A percentile compares a stretch with the other conserved stretches of the same genome.
These are phyloP conservation scores for Coleophora deauratella DNA, from an alignment of 2,888 invertebrate genomes.

Conservation along the genomic window DNA sequence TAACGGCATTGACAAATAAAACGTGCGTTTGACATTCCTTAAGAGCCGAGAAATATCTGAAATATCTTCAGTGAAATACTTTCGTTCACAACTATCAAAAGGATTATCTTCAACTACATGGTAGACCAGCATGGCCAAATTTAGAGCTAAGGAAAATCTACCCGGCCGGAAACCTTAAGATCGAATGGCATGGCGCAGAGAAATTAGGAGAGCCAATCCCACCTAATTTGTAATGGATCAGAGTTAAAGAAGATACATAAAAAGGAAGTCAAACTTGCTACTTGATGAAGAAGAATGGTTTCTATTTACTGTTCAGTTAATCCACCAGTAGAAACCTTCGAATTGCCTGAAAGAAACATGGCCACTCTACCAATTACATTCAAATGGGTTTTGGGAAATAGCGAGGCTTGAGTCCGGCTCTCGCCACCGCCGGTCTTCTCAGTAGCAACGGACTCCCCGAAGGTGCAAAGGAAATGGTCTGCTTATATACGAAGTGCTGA, in stretches of 20 bases:
- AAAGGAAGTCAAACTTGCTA: conserved; percentile 69
- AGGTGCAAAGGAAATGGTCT: fast-evolving
- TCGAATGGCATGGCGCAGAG: too few relatives aligned
- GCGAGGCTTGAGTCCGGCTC: conserved; percentile 66
- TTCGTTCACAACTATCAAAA: too few relatives aligned
- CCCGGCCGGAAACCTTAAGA: too few relatives aligned
- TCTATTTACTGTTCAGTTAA: conserved; percentile 27
- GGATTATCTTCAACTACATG: too few relatives aligned
- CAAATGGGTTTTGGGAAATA: conserved; percentile 39
- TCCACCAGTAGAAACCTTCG: conserved; percentile 24
- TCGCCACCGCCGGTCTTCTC: conserved; percentile 65
- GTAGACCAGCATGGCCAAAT: too few relatives aligned
- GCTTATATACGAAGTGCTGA: conserved; percentile 21
- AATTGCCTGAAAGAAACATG: conserved; percentile 38
- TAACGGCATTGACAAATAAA: too few relatives aligned
- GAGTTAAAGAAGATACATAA: conserved; percentile 17
- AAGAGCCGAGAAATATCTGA: too few relatives aligned
- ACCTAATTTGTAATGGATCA: too few relatives aligned
- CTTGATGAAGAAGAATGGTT: conserved; percentile 62
- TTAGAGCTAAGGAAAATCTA: too few relatives aligned
- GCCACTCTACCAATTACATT: conserved; percentile 52
- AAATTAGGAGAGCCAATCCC: too few relatives aligned
- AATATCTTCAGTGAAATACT: too few relatives aligned
- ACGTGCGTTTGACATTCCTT: too few relatives aligned
- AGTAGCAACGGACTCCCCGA: conserved; percentile 65